phyloP scores from a whole-genome alignment of 2,113 vertebrate genomes.

The Odobenus rosmarus region DNA sequence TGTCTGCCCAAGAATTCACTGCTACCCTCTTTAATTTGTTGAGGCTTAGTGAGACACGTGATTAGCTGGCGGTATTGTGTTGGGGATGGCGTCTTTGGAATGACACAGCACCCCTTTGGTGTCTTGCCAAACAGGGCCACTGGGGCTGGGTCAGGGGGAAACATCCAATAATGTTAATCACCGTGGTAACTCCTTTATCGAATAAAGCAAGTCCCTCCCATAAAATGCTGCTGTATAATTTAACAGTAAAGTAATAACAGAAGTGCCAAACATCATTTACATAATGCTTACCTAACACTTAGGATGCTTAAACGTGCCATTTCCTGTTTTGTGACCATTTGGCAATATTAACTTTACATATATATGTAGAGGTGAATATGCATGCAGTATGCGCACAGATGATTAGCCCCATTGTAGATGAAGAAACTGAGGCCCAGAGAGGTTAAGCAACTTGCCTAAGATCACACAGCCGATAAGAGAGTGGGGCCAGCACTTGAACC shows the following conservation, averaged over 20 bases:
- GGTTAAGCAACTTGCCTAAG: not conserved
- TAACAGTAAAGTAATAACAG: not conserved
- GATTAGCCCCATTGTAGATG: not conserved
- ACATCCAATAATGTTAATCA: not conserved
- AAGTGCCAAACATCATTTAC: not conserved
- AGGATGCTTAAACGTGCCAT: not conserved
- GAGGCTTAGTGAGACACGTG: rapidly evolving
- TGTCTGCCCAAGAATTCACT: rapidly evolving
- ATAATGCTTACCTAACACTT: not conserved
- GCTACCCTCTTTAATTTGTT: no score
- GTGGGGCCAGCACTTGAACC: not conserved
- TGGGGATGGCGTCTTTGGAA: no score
- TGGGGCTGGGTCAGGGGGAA: not conserved
- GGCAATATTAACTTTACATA: not conserved
- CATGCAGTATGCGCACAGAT: not conserved
- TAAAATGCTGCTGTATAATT: not conserved
- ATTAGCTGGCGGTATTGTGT: not conserved
- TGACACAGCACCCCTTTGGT: not conserved
- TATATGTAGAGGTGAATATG: not conserved
- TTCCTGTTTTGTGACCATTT: not conserved
- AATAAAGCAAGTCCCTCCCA: not conserved
- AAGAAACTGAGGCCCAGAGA: not conserved
- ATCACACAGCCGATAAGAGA: not conserved
- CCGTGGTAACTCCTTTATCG: not conserved
- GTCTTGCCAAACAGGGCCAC: not conserved